These are phyloP conservation scores for Pocillopora damicornis DNA, from an alignment of 64 coral and sea anemone species.

Conservation along the genomic window DNA sequence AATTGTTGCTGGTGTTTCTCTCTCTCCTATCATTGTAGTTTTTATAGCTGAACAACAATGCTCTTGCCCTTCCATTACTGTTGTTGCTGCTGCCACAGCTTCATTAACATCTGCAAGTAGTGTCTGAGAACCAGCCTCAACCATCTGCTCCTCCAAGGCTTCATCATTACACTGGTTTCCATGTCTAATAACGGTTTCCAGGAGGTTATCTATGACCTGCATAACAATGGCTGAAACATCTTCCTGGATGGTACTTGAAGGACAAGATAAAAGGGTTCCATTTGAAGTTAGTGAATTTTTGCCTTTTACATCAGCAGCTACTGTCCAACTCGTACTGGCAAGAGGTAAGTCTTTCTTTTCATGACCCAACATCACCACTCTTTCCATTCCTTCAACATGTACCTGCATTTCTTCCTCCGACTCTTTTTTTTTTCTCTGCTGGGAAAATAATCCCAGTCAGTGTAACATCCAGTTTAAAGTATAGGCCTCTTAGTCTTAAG, in stretches of 20 bases:
- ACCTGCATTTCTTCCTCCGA: not conserved
- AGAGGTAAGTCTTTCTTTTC: not conserved
- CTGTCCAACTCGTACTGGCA: not conserved
- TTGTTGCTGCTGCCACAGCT: no score
- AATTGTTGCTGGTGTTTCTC: no score
- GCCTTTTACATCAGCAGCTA: not conserved
- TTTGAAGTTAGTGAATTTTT: not conserved
- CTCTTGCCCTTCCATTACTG: no score
- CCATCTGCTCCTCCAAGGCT: not conserved
- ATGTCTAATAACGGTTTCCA: not conserved
- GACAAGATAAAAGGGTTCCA: not conserved
- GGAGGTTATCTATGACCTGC: not conserved
- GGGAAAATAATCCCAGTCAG: not conserved
- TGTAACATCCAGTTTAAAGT: no score
- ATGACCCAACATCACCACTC: not conserved
- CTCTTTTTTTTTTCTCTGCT: not conserved
- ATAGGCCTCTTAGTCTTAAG: no score
- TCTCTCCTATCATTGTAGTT: no score
- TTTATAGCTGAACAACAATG: no score
- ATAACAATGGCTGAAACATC: not conserved
- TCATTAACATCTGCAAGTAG: no score
- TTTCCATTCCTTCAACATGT: constrained; percentile 4
- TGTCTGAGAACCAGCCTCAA: not conserved
- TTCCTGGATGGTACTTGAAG: not conserved
- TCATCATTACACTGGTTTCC: not conserved